Conservation (phyloP, 2,113 vertebrate species). For the Sapayoa aenigma region DNA sequence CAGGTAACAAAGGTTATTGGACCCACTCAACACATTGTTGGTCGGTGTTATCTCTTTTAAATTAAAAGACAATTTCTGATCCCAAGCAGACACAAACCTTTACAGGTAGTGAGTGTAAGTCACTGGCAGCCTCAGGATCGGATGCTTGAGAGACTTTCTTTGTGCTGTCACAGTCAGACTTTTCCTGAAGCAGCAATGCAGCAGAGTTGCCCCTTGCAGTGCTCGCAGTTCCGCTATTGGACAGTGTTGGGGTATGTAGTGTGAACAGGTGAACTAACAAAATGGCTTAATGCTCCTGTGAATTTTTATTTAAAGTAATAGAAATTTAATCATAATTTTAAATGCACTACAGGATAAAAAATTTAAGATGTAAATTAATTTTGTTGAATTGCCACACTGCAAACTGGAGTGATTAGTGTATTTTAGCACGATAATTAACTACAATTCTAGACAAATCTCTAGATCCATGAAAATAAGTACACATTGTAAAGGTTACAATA, state of each 20-base stretch:
- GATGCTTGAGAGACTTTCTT: background rate
- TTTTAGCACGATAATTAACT: background rate
- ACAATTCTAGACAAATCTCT: background rate
- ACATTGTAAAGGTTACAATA: background rate
- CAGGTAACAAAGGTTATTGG: fast-evolving
- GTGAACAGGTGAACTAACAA: background rate
- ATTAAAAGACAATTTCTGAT: background rate
- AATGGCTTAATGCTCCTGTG: background rate
- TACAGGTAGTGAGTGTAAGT: background rate
- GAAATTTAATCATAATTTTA: background rate
- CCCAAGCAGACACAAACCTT: background rate
- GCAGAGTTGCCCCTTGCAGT: background rate
- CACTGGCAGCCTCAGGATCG: background rate
- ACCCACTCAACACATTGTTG: background rate
- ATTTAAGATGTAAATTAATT: background rate
- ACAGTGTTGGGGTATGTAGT: background rate
- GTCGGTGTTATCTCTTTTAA: background rate
- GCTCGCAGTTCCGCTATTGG: background rate
- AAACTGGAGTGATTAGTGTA: background rate
- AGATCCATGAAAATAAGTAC: background rate
- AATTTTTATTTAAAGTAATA: background rate
- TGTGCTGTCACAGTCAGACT: background rate
- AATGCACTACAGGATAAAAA: background rate
- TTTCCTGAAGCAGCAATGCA: fast-evolving
- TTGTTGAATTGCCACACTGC: background rate